Evolutionary conservation across 2,113 vertebrate species (phyloP).

Genomic region (Oryzias javanicus): DNA sequence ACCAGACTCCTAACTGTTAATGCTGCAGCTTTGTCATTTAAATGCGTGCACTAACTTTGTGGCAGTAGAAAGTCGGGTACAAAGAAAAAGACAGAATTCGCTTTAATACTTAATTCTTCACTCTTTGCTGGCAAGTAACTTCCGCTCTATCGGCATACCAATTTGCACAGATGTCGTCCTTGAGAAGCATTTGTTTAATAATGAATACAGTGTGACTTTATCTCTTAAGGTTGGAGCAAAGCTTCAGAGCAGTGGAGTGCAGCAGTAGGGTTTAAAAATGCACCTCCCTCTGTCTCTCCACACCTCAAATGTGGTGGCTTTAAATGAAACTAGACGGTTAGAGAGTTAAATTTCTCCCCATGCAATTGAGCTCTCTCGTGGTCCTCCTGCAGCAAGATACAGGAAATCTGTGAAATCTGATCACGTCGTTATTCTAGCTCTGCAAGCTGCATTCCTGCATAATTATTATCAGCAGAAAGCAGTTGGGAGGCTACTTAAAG

Average conservation of each 20-base stretch:
- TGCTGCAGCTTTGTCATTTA: slow-evolving; percentile 26
- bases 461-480: slow-evolving; percentile 23
- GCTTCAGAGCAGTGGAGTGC: slow-evolving; percentile 41
- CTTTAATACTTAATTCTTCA: slow-evolving; percentile 56
- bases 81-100: slow-evolving; percentile 38
- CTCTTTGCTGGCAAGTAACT: slow-evolving; percentile 62
- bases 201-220: slow-evolving; percentile 66
- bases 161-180: slow-evolving; percentile 65
- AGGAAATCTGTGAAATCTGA: slow-evolving; percentile 54
- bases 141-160: slow-evolving; percentile 61
- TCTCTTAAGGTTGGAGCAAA: slow-evolving; percentile 40
- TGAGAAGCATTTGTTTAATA: slow-evolving; percentile 70
- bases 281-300: slow-evolving; percentile 22
- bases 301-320: slow-evolving; percentile 12
- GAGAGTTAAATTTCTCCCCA: slow-evolving; percentile 25
- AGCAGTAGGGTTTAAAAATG: slow-evolving; percentile 29
- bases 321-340: slow-evolving; percentile 31
- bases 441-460: slow-evolving; percentile 25
- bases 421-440: slow-evolving; percentile 24
- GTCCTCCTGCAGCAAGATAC: slow-evolving; percentile 38
- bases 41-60: slow-evolving; percentile 22
- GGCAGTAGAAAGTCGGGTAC: slow-evolving; percentile 35
- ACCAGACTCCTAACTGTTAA: slow-evolving; percentile 27
- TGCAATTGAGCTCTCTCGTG: slow-evolving; percentile 26
- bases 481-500: slow-evolving; percentile 5